Evolutionary conservation across 2,113 vertebrate species (phyloP).

Genomic region (Hoplias malabaricus): DNA sequence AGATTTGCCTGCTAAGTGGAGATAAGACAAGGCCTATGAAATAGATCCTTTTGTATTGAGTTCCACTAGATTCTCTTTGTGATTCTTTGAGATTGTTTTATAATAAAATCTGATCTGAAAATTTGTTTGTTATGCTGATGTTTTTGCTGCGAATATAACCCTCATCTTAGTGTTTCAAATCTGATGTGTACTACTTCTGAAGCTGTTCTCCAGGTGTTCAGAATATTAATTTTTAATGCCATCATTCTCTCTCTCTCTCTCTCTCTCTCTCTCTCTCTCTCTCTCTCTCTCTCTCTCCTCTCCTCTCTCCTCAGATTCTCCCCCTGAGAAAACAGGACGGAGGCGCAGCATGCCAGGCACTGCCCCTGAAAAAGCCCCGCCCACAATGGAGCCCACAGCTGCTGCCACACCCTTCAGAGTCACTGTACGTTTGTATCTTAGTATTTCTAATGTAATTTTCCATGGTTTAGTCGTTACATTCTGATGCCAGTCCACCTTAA

Average conservation of each 20-base stretch:
- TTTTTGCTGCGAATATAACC: background rate
- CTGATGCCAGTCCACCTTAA: no score
- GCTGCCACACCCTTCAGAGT: slow-evolving; percentile 88
- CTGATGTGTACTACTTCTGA: background rate
- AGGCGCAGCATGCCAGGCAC: slow-evolving; percentile 90
- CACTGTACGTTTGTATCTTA: slow-evolving; percentile 76
- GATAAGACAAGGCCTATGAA: background rate
- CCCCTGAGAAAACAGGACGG: slow-evolving; percentile 88
- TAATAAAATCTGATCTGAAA: no score
- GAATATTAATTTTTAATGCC: no score
- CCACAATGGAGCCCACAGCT: slow-evolving; percentile 85
- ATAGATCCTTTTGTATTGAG: background rate
- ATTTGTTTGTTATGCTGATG: background rate
- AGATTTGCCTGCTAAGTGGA: background rate
- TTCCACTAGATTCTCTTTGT: no score
- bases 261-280: slow-evolving; percentile 22
- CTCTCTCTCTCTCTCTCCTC: background rate
- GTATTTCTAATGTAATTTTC: no score
- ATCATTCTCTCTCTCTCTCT: no score
- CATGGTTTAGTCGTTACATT: no score
- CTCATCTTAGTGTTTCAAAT: background rate
- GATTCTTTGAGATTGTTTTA: no score
- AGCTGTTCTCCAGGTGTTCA: background rate
- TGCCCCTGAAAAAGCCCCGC: slow-evolving; percentile 78
- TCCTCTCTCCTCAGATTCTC: slow-evolving; percentile 82